Base-by-base conservation (phyloP, 1,140 invertebrate species). In the Leptinotarsa lineolata region DNA sequence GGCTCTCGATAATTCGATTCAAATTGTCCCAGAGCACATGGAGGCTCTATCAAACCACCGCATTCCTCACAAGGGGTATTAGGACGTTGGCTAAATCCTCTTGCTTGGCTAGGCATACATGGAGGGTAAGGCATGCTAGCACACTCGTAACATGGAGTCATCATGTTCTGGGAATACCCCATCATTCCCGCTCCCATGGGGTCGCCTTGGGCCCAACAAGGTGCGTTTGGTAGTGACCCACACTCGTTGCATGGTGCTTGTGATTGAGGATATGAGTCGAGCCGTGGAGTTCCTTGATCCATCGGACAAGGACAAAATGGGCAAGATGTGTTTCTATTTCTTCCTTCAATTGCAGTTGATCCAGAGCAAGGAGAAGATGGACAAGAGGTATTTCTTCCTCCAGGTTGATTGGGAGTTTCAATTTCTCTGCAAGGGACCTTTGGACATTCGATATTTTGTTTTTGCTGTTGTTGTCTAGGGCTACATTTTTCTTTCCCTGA, bases 1-100 rank as follows among this genome's bases (percentile, higher is more conserved):
- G 3, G 72, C 15, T 85, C 84, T 75, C 84, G 81, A 69, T 83
- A 84, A 64, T 79, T 78, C 18, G 79, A 76, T 11, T 77, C 76
- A 1, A 73, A 73, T 74, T 67, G 68, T 18, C 13, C 65, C 6
- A 8, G 63, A 16, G 75, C n/a, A 60, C 74, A 77, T 11, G 76
- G 73, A 0, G 76, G 72, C 30, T 76, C 68, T 22, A 71, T 48
- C 16, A 74, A 63, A 39, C 22, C 70, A 16, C 77, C 76, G 66
- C 79, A 83, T 75, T 83, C 80, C 44, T 79, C 77, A 70, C 79
- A 83, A 58, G 81, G 80, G 3, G 74, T 71, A 18, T 63, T 44
- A 5, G 58, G 18, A 2, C 18, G 16, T n/a, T 24, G 8, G 24
- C 13, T 45, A 18, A 20, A 24, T 24, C 63, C 69, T 13, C 45